Base-by-base conservation (phyloP, 2,113 vertebrate genomes). In the Micromys minutus region DNA sequence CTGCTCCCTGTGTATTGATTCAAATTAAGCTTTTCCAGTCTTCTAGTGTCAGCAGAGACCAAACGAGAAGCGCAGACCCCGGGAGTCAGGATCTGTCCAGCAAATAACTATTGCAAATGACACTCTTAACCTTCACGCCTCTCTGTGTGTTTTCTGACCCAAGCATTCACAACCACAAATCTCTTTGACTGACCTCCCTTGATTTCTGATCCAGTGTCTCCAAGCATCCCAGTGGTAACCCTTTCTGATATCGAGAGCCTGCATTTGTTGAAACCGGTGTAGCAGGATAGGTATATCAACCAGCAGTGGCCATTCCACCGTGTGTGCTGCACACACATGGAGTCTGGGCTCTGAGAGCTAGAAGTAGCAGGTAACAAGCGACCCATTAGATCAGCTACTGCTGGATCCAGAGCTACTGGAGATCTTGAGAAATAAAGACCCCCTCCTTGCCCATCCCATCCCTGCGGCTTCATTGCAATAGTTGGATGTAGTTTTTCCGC, bases 1-100 rank as follows among this genome's bases (percentile, higher is more conserved):
- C 91, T 96, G 96, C 92, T 97, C 90, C 94, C 88, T 96, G 90
- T 96, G 94, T 96, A 96, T 97, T 97, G 93, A 96, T 96, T 97
- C 88, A 97, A 96, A 98, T 97, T 96, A 97, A 96, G 93, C 87
- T 93, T 95, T 94, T 96, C 95, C 85, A 92, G 88, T 93, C 95
- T 92, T 79, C 88, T 97, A 80, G 95, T 96, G 94, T 97, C 93
- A 96, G 81, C 59, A 93, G 94, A 94, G 92, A 96, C 55, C 77
- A 89, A 90, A 80, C 0, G 29, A 95, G 6, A 50, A 92, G 47
- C 50, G 84, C 59, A 95, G 94, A 55, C 47, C 47, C 88, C 75
- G 87, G 83, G 84, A 95, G 71, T 84, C 86, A 93, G 89, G 55
- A 94, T 80, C 80, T 97, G n/a, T n/a, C 71, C 76, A 90, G 80